phyloP scores from a whole-genome alignment of 2,113 vertebrate species.

The Stigmatopora argus region DNA sequence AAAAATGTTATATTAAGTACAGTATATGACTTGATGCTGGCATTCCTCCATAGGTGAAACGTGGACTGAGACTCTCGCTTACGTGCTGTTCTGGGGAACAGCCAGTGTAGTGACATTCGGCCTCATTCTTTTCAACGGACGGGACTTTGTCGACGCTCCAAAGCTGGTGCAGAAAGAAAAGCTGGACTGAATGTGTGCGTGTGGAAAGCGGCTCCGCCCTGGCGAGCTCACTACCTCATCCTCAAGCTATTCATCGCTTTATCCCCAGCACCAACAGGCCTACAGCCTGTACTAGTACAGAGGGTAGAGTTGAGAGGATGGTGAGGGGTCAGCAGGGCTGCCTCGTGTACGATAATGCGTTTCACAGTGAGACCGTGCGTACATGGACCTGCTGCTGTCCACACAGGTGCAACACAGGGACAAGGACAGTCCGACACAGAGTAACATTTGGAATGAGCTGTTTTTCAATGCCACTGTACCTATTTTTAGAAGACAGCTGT shows the following conservation, averaged over 20 bases:
- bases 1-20: too few species aligned
- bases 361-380: conserved; percentile 18
- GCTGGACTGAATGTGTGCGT: conserved; percentile 97
- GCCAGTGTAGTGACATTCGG: conserved; percentile 85
- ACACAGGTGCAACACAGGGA: conserved; percentile 42
- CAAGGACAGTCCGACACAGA: conserved; percentile 17
- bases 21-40: background rate
- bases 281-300: conserved; percentile 89
- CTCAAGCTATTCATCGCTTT: conserved; percentile 44
- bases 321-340: conserved; percentile 7
- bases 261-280: conserved; percentile 56
- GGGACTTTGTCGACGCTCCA: conserved; percentile 92
- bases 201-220: conserved; percentile 91
- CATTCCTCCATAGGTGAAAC: conserved; percentile 80
- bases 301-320: conserved; percentile 10
- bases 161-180: conserved; percentile 94
- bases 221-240: conserved; percentile 69
- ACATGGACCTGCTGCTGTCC: conserved; percentile 60
- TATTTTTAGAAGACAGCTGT: conserved; percentile 9
- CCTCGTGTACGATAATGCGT: background rate
- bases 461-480: background rate
- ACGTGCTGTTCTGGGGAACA: conserved; percentile 90
- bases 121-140: conserved; percentile 91
- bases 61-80: conserved; percentile 92
- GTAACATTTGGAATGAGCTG: conserved; percentile 12